A percentile compares a stretch with the other conserved stretches of the same genome.
Evolutionary conservation across 2,113 vertebrate species (phyloP).

Genomic region (Macquaria ambigua): DNA sequence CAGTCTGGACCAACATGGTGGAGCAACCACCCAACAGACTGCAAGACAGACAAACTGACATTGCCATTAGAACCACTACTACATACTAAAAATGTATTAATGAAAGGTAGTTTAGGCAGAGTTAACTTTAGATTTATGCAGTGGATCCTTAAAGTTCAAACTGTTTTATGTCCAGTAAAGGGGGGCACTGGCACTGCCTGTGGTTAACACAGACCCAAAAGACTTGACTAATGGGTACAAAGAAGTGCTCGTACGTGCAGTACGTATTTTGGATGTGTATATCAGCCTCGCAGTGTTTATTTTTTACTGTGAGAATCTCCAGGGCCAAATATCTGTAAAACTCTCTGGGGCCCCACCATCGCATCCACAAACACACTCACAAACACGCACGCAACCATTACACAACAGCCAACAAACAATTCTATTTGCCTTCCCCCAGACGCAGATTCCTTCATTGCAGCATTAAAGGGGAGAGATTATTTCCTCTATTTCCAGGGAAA

Average conservation of each 20-base stretch:
- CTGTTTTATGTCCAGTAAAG: constrained; percentile 5
- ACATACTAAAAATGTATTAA: neutral
- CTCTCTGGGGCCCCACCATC: constrained; percentile 6
- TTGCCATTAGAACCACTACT: neutral
- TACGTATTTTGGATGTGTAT: constrained; percentile 12
- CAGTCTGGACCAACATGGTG: neutral
- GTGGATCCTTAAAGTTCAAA: neutral
- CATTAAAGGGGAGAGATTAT: constrained; percentile 72
- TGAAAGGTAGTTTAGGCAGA: neutral
- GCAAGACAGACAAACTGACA: neutral
- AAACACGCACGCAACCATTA: constrained; percentile 12
- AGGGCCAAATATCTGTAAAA: constrained; percentile 48
- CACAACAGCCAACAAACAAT: constrained; percentile 54
- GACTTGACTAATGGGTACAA: constrained; percentile 27
- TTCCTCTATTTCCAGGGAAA: constrained; percentile 77
- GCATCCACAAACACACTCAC: constrained; percentile 19
- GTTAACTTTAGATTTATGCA: constrained; percentile 13
- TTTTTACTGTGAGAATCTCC: constrained; percentile 30
- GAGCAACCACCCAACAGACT: neutral
- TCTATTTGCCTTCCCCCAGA: constrained; percentile 62
- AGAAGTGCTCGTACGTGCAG: neutral
- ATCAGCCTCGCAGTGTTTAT: constrained; percentile 1
- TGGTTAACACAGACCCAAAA: constrained; percentile 30
- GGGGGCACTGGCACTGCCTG: neutral
- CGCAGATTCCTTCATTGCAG: constrained; percentile 50